These are phyloP conservation scores for Tringa solitaria DNA, from an alignment of 2,113 vertebrate species.

Conservation along the genomic window DNA sequence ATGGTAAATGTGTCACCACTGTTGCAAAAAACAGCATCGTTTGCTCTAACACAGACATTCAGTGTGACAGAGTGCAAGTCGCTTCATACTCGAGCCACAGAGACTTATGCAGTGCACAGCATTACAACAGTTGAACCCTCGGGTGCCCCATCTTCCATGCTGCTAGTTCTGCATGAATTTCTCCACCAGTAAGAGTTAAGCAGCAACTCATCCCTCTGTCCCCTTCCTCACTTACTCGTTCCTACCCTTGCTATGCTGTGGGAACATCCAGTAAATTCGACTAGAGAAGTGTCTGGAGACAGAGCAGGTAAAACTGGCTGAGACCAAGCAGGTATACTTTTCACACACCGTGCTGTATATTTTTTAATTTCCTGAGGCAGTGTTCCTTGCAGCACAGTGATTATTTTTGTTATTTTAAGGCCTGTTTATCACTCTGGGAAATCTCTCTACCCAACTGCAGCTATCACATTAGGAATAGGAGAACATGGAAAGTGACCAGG, in stretches of 20 bases:
- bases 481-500: fast-evolving
- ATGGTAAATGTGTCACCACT: neutral
- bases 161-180: neutral
- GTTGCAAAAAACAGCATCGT: neutral
- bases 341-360: neutral
- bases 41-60: neutral
- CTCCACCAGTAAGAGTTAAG: neutral
- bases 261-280: fast-evolving
- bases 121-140: neutral
- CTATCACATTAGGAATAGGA: neutral
- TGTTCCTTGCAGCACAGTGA: neutral
- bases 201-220: neutral
- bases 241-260: neutral
- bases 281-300: neutral
- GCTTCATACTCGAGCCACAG: neutral
- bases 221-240: neutral
- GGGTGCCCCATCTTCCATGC: no score
- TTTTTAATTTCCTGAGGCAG: slow-evolving; percentile 55
- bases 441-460: neutral
- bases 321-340: neutral
- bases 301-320: neutral
- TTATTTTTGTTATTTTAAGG: neutral
- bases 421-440: neutral
- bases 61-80: neutral
- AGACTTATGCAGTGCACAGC: neutral